Evolutionary conservation across 2,888 invertebrate species (phyloP).

Genomic region (Conomelus anceps): DNA sequence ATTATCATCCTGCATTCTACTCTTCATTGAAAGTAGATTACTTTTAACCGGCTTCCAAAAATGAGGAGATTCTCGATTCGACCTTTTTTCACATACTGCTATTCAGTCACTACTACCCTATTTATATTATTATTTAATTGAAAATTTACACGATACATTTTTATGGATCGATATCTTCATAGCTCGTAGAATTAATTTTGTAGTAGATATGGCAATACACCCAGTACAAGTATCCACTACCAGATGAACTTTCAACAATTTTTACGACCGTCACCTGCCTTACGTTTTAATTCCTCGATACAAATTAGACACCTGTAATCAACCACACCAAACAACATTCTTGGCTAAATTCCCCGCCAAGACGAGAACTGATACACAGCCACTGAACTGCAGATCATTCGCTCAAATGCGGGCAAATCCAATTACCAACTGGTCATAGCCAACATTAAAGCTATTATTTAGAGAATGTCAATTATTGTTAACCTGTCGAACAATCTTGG

Average conservation of each 20-base stretch:
- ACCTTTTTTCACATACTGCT: too few relatives aligned
- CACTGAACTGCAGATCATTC: background rate
- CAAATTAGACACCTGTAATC: background rate
- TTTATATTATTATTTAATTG: too few relatives aligned
- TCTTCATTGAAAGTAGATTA: too few relatives aligned
- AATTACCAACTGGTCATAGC: background rate
- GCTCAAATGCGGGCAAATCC: background rate
- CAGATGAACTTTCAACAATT: background rate
- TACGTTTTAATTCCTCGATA: background rate
- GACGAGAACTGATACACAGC: too few relatives aligned
- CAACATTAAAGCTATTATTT: background rate
- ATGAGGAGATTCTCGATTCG: too few relatives aligned
- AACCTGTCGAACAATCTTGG: background rate
- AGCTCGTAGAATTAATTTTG: too few relatives aligned
- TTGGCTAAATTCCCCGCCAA: background rate
- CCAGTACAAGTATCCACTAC: background rate
- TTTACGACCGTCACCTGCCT: background rate
- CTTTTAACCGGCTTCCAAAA: too few relatives aligned
- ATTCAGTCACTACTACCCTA: too few relatives aligned
- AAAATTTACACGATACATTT: too few relatives aligned
- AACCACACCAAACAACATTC: background rate
- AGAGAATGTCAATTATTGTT: background rate
- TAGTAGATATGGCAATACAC: background rate
- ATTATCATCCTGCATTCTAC: too few relatives aligned
- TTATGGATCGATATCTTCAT: too few relatives aligned